phyloP scores from a whole-genome alignment of 2,113 vertebrate species.

The Bostrychus sinensis region DNA sequence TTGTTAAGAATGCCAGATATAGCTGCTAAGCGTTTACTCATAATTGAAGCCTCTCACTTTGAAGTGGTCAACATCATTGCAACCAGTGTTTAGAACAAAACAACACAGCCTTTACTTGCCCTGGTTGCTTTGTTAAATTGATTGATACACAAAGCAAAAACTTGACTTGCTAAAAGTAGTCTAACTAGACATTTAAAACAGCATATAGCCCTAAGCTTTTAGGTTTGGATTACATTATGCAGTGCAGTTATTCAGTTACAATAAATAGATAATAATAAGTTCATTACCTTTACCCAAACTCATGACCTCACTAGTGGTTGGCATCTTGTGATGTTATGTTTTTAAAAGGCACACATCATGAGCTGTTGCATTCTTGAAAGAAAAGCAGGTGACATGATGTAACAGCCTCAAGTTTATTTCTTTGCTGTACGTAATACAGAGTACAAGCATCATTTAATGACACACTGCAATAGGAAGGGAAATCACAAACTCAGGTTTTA shows the following conservation, averaged over 20 bases:
- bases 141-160: too few relatives aligned
- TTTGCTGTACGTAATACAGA: too few relatives aligned
- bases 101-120: conserved; percentile 18
- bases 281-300: not conserved
- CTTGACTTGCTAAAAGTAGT: too few relatives aligned
- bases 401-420: too few relatives aligned
- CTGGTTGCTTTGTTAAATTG: conserved; percentile 11
- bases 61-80: not conserved
- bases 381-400: too few relatives aligned
- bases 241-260: too few relatives aligned
- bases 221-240: too few relatives aligned
- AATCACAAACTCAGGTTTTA: conserved; percentile 8
- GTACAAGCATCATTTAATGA: too few relatives aligned
- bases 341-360: not conserved
- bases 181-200: not conserved
- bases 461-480: not conserved
- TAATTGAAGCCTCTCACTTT: not conserved
- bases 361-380: too few relatives aligned
- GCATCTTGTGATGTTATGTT: not conserved
- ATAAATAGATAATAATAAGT: too few relatives aligned
- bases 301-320: not conserved
- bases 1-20: not conserved
- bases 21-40: not conserved
- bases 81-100: conserved; percentile 11
- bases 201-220: too few relatives aligned